Evolutionary conservation across 2,888 invertebrate species (phyloP).

Genomic region (Silvanus unidentatus): DNA sequence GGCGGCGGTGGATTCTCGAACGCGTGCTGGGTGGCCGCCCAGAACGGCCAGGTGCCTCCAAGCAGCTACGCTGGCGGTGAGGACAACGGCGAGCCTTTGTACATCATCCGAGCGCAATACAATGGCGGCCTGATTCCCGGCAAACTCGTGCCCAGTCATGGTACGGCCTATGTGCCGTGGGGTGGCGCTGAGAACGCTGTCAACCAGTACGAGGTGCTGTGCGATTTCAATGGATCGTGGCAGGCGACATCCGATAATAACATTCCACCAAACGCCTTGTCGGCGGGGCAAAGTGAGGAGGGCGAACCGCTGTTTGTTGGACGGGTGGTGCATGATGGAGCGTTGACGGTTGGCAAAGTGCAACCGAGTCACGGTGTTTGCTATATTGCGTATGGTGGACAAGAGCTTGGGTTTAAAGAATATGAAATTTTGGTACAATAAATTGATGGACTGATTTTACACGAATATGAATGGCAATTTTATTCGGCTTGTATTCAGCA

Average conservation of each 20-base stretch:
- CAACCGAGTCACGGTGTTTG: slow-evolving; percentile 76
- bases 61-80: slow-evolving; percentile 63
- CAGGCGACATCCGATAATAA: slow-evolving; percentile 48
- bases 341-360: slow-evolving; percentile 74
- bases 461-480: not conserved
- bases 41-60: slow-evolving; percentile 64
- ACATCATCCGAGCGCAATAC: slow-evolving; percentile 63
- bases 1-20: slow-evolving; percentile 25
- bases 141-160: slow-evolving; percentile 66
- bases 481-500: not conserved
- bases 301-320: slow-evolving; percentile 77
- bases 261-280: slow-evolving; percentile 66
- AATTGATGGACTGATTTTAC: slow-evolving; percentile 2
- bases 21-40: slow-evolving; percentile 62
- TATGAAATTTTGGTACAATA: slow-evolving; percentile 62
- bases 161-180: slow-evolving; percentile 65
- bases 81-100: slow-evolving; percentile 58
- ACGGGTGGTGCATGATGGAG: slow-evolving; percentile 70
- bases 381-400: slow-evolving; percentile 78
- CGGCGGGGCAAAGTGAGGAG: slow-evolving; percentile 65
- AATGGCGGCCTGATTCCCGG: slow-evolving; percentile 74
- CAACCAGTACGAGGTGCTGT: slow-evolving; percentile 56
- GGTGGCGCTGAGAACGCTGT: slow-evolving; percentile 67
- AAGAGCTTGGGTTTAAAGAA: slow-evolving; percentile 72
- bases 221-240: slow-evolving; percentile 44